Evolutionary conservation across 2,797 vertebrate species (phyloP).

Genomic region (Chanos chanos): DNA sequence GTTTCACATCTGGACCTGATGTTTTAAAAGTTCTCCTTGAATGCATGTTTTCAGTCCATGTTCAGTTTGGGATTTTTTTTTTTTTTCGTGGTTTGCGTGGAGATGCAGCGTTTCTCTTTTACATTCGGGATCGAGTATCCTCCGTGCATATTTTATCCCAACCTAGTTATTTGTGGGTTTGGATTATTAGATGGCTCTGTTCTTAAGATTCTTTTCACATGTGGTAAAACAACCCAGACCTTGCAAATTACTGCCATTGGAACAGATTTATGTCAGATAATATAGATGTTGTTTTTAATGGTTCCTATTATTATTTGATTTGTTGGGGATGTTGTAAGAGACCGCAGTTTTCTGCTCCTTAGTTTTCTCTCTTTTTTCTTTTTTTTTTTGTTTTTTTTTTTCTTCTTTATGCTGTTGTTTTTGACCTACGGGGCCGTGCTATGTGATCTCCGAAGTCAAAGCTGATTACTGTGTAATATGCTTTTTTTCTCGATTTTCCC

Average conservation of each 20-base stretch:
- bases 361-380: constrained; percentile 40
- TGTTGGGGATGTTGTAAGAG: constrained; percentile 34
- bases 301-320: constrained; percentile 57
- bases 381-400: no score
- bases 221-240: constrained; percentile 60
- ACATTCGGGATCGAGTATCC: no score
- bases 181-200: constrained; percentile 58
- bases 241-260: constrained; percentile 60
- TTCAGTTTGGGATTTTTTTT: background rate
- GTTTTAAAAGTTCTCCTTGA: background rate
- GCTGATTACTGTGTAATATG: constrained; percentile 39
- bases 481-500: no score
- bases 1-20: no score
- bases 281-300: constrained; percentile 60
- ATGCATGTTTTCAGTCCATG: no score
- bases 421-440: background rate
- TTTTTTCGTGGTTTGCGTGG: background rate
- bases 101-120: background rate
- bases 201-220: constrained; percentile 53
- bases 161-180: constrained; percentile 64
- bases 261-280: constrained; percentile 58
- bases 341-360: constrained; percentile 20
- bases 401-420: constrained; percentile 37
- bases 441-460: constrained; percentile 36
- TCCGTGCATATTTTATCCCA: constrained; percentile 60